These are phyloP conservation scores for Plectus sambesii DNA, from an alignment of 1,140 invertebrate genomes.

Conservation along the genomic window DNA sequence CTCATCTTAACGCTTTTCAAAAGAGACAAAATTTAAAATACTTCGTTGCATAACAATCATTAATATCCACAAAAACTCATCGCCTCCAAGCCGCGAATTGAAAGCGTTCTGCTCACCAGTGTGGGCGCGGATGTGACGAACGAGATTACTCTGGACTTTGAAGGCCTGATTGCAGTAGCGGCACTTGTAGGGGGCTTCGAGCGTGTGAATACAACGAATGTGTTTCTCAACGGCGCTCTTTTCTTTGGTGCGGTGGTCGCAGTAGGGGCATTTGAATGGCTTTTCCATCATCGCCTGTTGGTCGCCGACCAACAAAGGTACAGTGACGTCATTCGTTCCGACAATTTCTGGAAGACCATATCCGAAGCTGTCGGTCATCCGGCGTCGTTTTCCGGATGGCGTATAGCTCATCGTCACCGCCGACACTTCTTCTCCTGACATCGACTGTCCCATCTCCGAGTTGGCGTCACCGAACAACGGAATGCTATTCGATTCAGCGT, in stretches of 20 bases:
- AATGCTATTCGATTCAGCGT: too few relatives aligned
- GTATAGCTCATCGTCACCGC: neutral
- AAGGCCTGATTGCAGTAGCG: slow-evolving; percentile 19
- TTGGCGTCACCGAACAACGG: too few relatives aligned
- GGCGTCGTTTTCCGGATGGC: neutral
- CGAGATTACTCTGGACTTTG: slow-evolving; percentile 28
- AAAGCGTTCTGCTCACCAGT: too few relatives aligned
- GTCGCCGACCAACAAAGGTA: slow-evolving; percentile 4
- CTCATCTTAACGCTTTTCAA: too few relatives aligned
- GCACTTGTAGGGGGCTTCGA: slow-evolving; percentile 25
- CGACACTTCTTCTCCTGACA: neutral
- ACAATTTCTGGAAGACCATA: neutral
- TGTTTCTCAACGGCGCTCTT: slow-evolving; percentile 23
- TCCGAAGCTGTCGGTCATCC: neutral
- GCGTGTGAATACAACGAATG: slow-evolving; percentile 26
- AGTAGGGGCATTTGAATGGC: slow-evolving; percentile 24
- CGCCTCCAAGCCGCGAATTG: too few relatives aligned
- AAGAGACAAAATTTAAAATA: too few relatives aligned
- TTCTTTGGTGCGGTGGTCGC: slow-evolving; percentile 23
- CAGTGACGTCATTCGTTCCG: neutral
- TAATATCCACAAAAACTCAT: too few relatives aligned
- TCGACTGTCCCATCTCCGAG: too few relatives aligned
- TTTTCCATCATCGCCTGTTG: slow-evolving; percentile 14
- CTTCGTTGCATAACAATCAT: too few relatives aligned
- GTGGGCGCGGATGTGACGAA: slow-evolving; percentile 24